Conservation (phyloP, 2,113 vertebrate species). For the Heterochromis multidens region DNA sequence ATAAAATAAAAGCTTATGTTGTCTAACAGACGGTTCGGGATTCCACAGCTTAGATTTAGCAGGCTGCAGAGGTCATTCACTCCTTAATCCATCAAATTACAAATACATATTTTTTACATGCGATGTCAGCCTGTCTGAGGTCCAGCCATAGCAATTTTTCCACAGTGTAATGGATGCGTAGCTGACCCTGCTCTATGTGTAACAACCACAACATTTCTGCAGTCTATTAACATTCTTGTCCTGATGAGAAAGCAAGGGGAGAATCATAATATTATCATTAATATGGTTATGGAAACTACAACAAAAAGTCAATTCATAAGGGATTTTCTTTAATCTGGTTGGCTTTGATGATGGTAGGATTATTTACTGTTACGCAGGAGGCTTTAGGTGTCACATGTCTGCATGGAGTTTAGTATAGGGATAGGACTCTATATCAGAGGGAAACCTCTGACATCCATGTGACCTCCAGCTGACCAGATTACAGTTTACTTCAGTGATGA, state of each 20-base stretch:
- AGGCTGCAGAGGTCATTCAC: slow-evolving; percentile 48
- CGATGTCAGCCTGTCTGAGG: background rate
- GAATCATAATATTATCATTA: slow-evolving; percentile 56
- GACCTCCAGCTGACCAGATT: slow-evolving; percentile 59
- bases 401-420: slow-evolving; percentile 27
- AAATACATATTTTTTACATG: slow-evolving; percentile 36
- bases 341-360: slow-evolving; percentile 69
- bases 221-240: slow-evolving; percentile 13
- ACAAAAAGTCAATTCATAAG: slow-evolving; percentile 61
- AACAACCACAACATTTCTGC: background rate
- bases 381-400: slow-evolving; percentile 70
- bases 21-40: slow-evolving; percentile 59
- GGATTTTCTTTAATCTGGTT: slow-evolving; percentile 71
- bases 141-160: background rate
- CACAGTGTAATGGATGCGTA: background rate
- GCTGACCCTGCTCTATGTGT: background rate
- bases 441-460: slow-evolving; percentile 46
- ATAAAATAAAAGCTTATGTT: slow-evolving; percentile 44
- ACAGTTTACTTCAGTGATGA: slow-evolving; percentile 39
- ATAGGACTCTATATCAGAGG: slow-evolving; percentile 30
- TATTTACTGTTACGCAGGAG: slow-evolving; percentile 70
- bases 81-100: slow-evolving; percentile 54
- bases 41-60: slow-evolving; percentile 53
- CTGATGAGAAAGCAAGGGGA: background rate
- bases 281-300: slow-evolving; percentile 68